Evolutionary conservation across 2,888 invertebrate genomes (phyloP).

Genomic region (Ryuthela nishihirai): DNA sequence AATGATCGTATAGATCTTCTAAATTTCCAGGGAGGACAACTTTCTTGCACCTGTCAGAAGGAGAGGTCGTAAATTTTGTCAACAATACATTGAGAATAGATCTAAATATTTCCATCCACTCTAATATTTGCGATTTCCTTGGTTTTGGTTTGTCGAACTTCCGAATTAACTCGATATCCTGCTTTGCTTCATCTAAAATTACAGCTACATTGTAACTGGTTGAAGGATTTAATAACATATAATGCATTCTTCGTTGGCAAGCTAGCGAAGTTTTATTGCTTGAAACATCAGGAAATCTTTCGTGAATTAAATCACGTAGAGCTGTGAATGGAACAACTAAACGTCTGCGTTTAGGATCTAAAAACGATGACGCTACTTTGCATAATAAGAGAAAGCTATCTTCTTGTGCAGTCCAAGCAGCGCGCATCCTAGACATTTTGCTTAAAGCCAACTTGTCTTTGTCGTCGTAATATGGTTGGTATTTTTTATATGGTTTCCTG

Average conservation of each 20-base stretch:
- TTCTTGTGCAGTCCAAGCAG: constrained; percentile 65
- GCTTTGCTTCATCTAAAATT: constrained; percentile 61
- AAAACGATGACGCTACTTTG: constrained; percentile 61
- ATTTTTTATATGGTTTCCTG: constrained; percentile 14
- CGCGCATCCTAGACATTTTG: constrained; percentile 56
- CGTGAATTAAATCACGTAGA: constrained; percentile 48
- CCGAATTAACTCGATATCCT: constrained; percentile 56
- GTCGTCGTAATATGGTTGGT: constrained; percentile 54
- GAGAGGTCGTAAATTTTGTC: constrained; percentile 38
- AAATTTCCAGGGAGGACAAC: constrained; percentile 16
- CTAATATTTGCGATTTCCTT: constrained; percentile 34
- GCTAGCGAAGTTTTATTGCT: constrained; percentile 66
- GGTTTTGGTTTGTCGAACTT: constrained; percentile 44
- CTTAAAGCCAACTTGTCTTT: constrained; percentile 62
- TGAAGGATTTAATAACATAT: constrained; percentile 60
- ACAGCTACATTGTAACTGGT: constrained; percentile 60
- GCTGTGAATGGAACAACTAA: constrained; percentile 48
- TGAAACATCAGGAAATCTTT: constrained; percentile 49
- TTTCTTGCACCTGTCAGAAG: constrained; percentile 11
- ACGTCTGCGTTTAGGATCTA: constrained; percentile 52
- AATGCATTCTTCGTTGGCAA: constrained; percentile 62
- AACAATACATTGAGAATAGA: constrained; percentile 36
- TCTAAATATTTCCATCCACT: constrained; percentile 37
- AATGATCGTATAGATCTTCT: constrained; percentile 20
- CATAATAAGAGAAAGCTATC: constrained; percentile 66